Conservation (phyloP, 2,797 vertebrate species). For the Neopelma chrysocephalum region DNA sequence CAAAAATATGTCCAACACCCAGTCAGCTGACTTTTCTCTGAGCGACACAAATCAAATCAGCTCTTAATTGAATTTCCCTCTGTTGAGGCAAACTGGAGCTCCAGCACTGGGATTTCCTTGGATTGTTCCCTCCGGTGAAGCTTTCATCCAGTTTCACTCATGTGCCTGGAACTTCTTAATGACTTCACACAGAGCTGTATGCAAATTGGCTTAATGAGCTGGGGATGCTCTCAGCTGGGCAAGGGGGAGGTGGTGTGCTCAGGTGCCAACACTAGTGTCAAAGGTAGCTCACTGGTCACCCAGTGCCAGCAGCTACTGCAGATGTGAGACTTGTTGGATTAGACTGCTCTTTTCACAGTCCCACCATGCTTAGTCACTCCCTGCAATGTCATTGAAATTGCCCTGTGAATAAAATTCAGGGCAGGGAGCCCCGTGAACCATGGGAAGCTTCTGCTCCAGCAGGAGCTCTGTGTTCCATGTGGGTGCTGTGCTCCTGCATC, state of each 20-base stretch:
- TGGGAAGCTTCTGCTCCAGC: neutral
- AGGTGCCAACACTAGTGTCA: neutral
- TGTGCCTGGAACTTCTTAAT: neutral
- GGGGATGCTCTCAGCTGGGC: neutral
- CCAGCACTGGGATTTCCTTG: conserved; percentile 28
- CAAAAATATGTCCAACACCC: conserved; percentile 8
- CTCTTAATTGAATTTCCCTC: conserved; percentile 43
- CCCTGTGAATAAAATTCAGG: neutral
- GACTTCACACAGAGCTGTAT: neutral
- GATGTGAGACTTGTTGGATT: neutral
- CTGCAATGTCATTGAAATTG: neutral
- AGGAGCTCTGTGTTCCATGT: neutral
- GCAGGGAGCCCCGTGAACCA: neutral
- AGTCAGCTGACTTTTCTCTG: neutral
- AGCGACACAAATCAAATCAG: neutral
- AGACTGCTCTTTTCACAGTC: neutral
- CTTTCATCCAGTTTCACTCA: neutral
- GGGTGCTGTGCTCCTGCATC: neutral
- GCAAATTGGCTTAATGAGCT: neutral
- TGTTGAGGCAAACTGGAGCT: conserved; percentile 12
- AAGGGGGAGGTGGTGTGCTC: neutral
- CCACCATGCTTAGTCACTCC: rapidly evolving
- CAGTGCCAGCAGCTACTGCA: neutral
- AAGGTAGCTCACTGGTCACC: neutral
- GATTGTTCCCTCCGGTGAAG: conserved; percentile 5